phyloP scores from a whole-genome alignment of 2,797 vertebrate species.

The Macroramphosus scolopax region DNA sequence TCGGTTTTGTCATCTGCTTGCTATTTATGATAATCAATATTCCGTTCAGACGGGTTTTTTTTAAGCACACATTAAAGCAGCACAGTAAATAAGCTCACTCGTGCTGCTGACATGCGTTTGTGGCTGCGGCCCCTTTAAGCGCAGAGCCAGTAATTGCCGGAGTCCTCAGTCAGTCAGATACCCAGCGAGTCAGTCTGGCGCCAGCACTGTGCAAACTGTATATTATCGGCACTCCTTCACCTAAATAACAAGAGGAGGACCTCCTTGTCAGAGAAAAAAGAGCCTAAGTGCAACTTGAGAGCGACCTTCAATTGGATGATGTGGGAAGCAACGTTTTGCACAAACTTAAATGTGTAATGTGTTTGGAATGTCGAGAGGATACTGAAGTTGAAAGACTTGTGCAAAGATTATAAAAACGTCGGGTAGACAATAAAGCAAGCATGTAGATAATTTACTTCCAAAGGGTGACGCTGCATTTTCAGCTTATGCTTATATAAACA shows the following conservation, averaged over 20 bases:
- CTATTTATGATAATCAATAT: too few relatives aligned
- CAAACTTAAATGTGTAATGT: constrained; percentile 53
- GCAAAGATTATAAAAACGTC: constrained; percentile 18
- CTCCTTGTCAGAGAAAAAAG: constrained; percentile 74
- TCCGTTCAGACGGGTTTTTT: too few relatives aligned
- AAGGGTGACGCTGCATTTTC: background rate
- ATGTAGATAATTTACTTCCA: background rate
- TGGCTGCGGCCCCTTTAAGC: constrained; percentile 87
- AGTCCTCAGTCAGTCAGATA: constrained; percentile 87
- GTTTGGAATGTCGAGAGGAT: constrained; percentile 47
- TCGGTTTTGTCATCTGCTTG: too few relatives aligned
- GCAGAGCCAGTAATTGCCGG: constrained; percentile 86
- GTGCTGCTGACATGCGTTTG: constrained; percentile 53
- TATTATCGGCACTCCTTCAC: constrained; percentile 92
- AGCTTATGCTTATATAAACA: too few relatives aligned
- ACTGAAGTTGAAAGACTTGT: constrained; percentile 21
- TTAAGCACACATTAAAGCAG: background rate
- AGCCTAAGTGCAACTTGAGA: constrained; percentile 79
- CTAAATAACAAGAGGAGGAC: constrained; percentile 84
- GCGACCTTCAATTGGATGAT: constrained; percentile 80
- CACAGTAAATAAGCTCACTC: constrained; percentile 26
- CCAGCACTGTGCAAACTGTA: constrained; percentile 91
- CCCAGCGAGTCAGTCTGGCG: constrained; percentile 88
- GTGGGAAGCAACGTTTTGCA: constrained; percentile 49
- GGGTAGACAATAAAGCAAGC: constrained; percentile 14